Base-by-base conservation (phyloP, 1,140 invertebrate species). In the Nephotettix cincticeps region DNA sequence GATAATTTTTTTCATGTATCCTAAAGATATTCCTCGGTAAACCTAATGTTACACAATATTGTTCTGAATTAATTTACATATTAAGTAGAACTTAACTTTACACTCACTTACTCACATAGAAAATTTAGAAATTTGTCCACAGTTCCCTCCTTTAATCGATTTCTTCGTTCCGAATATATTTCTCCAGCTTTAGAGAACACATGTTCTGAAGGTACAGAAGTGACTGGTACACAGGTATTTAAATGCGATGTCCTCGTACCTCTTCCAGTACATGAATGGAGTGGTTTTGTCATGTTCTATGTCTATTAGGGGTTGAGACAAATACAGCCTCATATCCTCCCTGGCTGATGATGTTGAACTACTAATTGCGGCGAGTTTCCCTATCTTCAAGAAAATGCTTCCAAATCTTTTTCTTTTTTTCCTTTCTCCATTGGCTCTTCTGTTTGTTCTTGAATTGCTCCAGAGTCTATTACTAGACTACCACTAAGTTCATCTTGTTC, bases 391-490 rank as follows among this genome's bases (percentile, higher is more conserved):
- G 23, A 56, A 19, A 56, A 56, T 19, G 23, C 9, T 56, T 56
- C 51, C 51, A 56, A 56, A 56, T 56, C 21, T 56, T 56, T 56
- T 56, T 56, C 23, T n/a, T n/a, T n/a, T n/a, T 23, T 56, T 21
- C 6, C 23, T 56, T 9, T 9, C 21, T 40, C 36, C 6, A 17
- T 6, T 56, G 23, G 9, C 23, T 21, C 23, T 14, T 14, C 51
- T 21, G 51, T 6, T 56, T 9, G 19, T 56, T 56, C 6, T 19
- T 56, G 14, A 23, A 19, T 56, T 9, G 21, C n/a, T n/a, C n/a
- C n/a, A n/a, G n/a, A n/a, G n/a, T n/a, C n/a, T n/a, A n/a, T n/a
- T n/a, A n/a, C n/a, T n/a, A n/a, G n/a, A n/a, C n/a, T n/a, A n/a
- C n/a, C n/a, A n/a, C n/a, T n/a, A n/a, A n/a, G n/a, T n/a, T n/a